Base-by-base conservation (phyloP, 2,797 vertebrate species). In the Enteromius viviparus region DNA sequence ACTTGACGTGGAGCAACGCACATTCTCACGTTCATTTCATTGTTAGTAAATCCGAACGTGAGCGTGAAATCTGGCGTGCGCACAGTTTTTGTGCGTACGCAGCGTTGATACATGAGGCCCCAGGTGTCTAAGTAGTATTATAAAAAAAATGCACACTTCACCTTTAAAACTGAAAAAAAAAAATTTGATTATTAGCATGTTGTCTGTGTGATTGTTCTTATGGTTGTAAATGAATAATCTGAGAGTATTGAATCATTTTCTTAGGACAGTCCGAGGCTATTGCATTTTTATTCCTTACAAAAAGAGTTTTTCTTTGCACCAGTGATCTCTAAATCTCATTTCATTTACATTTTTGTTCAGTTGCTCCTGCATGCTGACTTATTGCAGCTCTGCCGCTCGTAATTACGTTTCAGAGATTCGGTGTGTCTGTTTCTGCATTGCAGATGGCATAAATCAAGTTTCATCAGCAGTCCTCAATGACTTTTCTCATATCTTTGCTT, bases 331-430 rank as follows among this genome's bases (percentile, higher is more conserved):
- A 69, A 40, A 37, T 80, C 51, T 58, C 12, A 29, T 70, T 45
- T 70, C 1, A 51, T 26, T 69, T 29, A 23, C 45, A 29, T 55
- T 49, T 66, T 9, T 55, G 32, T 79, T 69, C 1, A 23, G 37
- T 62, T 15, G 23, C 29, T 81, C 21, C 21, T 62, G 55, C 64
- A 40, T 40, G 12, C 34, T 69, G 47, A 29, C 34, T 62, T 74
- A 17, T 5, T 32, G 34, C 17, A 17, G 9, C 47, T 55, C 47
- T 55, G 32, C 64, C 10, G 37, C 17, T 45, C 42, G n/a, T 74
- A 51, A 74, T 74, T 34, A 49, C 0, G 14, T 81, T 74, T 65
- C 42, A 45, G 80, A 72, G 14, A 62, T 58, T 60, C 11, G 19
- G 40, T 62, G 40, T 12, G 5, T 15, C 9, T 4, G 6, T 58